phyloP scores from a whole-genome alignment of 1,140 invertebrate species.

The Eupeodes corollae region DNA sequence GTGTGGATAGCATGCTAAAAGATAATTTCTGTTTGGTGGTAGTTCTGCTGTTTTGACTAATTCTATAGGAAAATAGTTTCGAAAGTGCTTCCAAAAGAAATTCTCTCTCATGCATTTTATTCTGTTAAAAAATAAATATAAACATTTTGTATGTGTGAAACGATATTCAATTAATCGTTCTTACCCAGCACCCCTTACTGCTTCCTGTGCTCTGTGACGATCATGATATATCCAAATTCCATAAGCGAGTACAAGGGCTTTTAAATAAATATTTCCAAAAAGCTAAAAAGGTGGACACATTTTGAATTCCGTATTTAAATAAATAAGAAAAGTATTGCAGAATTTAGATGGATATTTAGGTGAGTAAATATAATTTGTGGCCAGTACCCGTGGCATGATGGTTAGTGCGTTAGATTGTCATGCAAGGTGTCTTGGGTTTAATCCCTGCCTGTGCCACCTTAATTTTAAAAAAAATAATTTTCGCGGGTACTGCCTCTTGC shows the following conservation, averaged over 20 bases:
- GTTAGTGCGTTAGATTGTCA: no score
- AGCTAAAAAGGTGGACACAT: slow-evolving; percentile 6
- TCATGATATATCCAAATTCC: slow-evolving; percentile 8
- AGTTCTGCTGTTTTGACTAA: slow-evolving; percentile 73
- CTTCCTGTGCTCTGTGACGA: slow-evolving; percentile 1
- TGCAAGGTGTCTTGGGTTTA: no score
- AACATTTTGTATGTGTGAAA: not conserved
- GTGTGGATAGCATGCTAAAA: slow-evolving; percentile 82
- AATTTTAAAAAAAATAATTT: no score
- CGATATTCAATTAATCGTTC: not conserved
- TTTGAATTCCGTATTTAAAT: no score
- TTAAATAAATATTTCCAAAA: slow-evolving; percentile 4
- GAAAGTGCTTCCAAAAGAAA: slow-evolving; percentile 59
- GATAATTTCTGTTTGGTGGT: slow-evolving; percentile 68
- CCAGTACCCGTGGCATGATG: no score
- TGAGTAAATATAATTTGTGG: no score
- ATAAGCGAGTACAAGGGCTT: slow-evolving; percentile 4
- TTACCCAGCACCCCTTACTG: slow-evolving; percentile 19
- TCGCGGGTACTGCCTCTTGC: no score
- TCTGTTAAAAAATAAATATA: not conserved
- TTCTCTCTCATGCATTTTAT: slow-evolving; percentile 43
- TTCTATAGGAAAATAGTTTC: slow-evolving; percentile 74
- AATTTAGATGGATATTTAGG: no score
- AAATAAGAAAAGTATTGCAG: no score
- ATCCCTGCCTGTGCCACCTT: no score